Conservation (phyloP, 1,140 invertebrate genomes). For the Drosophila kepulauana region DNA sequence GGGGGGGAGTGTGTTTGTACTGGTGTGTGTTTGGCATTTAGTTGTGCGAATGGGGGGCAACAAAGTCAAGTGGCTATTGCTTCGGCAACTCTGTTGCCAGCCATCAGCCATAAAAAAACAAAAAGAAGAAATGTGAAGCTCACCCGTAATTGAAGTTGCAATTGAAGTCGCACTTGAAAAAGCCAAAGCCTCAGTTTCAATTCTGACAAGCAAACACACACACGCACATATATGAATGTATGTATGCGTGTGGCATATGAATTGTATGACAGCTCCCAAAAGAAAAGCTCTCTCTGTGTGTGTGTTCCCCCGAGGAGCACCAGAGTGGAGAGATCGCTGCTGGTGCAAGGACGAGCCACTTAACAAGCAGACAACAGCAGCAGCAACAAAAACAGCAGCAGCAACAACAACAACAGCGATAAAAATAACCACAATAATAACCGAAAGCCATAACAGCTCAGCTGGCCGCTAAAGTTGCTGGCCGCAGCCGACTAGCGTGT, state of each 20-base stretch:
- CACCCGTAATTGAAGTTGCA: constrained; percentile 39
- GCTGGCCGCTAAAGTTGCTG: no score
- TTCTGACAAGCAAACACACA: constrained; percentile 22
- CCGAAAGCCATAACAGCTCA: constrained; percentile 12
- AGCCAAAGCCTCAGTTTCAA: constrained; percentile 40
- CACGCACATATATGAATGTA: constrained; percentile 8
- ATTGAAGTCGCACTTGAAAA: constrained; percentile 39
- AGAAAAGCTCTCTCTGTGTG: neutral
- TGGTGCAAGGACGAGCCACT: constrained; percentile 46
- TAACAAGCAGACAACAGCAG: constrained; percentile 45
- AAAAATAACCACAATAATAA: constrained; percentile 40
- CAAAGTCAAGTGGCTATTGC: constrained; percentile 35
- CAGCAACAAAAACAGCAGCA: constrained; percentile 25
- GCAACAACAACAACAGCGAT: constrained; percentile 5
- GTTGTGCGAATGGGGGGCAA: constrained; percentile 5
- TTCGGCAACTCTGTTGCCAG: constrained; percentile 4
- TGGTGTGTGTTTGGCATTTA: constrained; percentile 16
- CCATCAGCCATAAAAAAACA: no score
- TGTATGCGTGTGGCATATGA: neutral
- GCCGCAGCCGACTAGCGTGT: neutral
- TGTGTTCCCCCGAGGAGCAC: neutral
- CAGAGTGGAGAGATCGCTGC: constrained; percentile 8
- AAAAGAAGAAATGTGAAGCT: no score
- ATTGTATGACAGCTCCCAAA: constrained; percentile 39
- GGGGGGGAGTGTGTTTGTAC: neutral